A percentile compares a stretch with the other conserved stretches of the same genome.
phyloP scores from a whole-genome alignment of 2,888 invertebrate species.

The Chrysolina haemoptera region DNA sequence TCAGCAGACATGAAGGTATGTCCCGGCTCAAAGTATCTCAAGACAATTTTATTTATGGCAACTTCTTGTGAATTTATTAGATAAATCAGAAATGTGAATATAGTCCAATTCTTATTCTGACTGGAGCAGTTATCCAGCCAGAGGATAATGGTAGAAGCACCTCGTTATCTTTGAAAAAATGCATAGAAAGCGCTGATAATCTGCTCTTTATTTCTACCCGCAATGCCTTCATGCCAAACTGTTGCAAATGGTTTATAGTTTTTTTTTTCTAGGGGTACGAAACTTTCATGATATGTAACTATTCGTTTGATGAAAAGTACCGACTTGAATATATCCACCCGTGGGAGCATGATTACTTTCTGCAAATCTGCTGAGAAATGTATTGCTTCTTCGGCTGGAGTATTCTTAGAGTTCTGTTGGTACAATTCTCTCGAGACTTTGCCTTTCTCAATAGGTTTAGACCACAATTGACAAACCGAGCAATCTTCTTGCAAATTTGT shows the following conservation, averaged over 20 bases:
- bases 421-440: constrained; percentile 23
- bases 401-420: constrained; percentile 13
- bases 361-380: constrained; percentile 30
- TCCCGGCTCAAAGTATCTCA: constrained; percentile 34
- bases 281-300: constrained; percentile 38
- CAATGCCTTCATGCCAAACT: constrained; percentile 56
- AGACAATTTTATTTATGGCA: constrained; percentile 19
- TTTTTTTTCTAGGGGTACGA: constrained; percentile 23
- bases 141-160: constrained; percentile 16
- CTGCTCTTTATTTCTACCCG: constrained; percentile 50
- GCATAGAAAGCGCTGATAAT: constrained; percentile 28
- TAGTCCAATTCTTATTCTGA: constrained; percentile 36
- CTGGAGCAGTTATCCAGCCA: constrained; percentile 35
- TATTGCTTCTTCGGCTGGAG: constrained; percentile 21
- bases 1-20: constrained; percentile 34
- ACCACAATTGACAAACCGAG: too few relatives aligned
- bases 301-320: constrained; percentile 41
- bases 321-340: constrained; percentile 39
- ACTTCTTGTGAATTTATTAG: constrained; percentile 30
- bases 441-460: too few relatives aligned
- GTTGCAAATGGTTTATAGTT: constrained; percentile 36
- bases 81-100: constrained; percentile 38
- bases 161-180: constrained; percentile 27
- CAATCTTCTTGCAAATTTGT: too few relatives aligned
- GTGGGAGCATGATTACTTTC: constrained; percentile 40